These are phyloP conservation scores for Onthophagus sagittarius DNA, from an alignment of 2,888 invertebrate genomes.

Conservation along the genomic window DNA sequence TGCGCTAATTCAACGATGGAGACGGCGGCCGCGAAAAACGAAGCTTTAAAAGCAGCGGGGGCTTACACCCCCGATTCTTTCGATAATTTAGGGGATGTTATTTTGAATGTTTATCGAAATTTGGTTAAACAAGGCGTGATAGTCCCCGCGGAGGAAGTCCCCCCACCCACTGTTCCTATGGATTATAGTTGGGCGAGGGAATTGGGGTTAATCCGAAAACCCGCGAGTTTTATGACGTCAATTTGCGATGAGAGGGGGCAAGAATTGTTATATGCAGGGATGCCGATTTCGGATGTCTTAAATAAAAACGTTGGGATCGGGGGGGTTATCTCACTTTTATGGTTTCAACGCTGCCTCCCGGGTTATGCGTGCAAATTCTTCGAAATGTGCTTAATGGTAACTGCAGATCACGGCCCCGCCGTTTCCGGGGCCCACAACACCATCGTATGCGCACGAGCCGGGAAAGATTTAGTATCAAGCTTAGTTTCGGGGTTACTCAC, in stretches of 20 bases:
- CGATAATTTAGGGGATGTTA: conserved; percentile 79
- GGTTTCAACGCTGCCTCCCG: conserved; percentile 98
- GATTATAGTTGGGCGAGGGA: conserved; percentile 99
- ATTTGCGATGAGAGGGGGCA: conserved; percentile 99
- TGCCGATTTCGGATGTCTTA: conserved; percentile 78
- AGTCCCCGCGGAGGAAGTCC: conserved; percentile 83
- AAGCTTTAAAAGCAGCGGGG: conserved; percentile 74
- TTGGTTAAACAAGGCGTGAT: conserved; percentile 81
- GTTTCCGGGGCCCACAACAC: conserved; percentile 99
- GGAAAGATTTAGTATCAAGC: conserved; percentile 95
- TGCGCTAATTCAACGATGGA: conserved; percentile 86
- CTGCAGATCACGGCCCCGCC: conserved; percentile 98
- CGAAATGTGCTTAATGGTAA: conserved; percentile 98
- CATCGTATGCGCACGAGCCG: conserved; percentile 94
- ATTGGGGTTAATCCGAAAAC: conserved; percentile 95
- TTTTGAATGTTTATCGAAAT: conserved; percentile 68
- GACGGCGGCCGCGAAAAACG: conserved; percentile 92
- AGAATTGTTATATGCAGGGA: conserved; percentile 92
- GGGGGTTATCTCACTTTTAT: conserved; percentile 92
- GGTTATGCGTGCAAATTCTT: conserved; percentile 94
- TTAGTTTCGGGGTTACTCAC: conserved; percentile 92
- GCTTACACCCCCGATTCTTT: conserved; percentile 91
- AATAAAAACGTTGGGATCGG: conserved; percentile 96
- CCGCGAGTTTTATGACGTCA: conserved; percentile 98
- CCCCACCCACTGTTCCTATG: conserved; percentile 99